phyloP scores from a whole-genome alignment of 2,113 vertebrate genomes.

The Tinamus guttatus region DNA sequence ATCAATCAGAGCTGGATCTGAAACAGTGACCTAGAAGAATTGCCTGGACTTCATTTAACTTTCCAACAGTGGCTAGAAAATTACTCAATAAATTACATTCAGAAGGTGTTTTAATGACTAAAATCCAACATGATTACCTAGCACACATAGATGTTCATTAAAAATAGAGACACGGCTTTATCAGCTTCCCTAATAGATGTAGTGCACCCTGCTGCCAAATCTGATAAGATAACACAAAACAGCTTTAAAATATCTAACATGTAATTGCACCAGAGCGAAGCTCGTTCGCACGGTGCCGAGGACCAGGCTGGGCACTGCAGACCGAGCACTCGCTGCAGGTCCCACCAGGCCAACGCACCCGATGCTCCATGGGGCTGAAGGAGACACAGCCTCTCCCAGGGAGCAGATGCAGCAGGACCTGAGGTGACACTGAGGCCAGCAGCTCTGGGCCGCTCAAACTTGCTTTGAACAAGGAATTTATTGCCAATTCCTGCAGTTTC shows the following conservation, averaged over 20 bases:
- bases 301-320: not conserved
- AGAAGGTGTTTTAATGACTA: not conserved
- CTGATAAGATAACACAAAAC: not conserved
- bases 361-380: not conserved
- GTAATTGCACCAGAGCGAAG: not conserved
- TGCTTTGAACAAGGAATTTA: not conserved
- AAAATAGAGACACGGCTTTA: not conserved
- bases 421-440: not conserved
- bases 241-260: not conserved
- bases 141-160: not conserved
- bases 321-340: not conserved
- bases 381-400: too few relatives aligned
- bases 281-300: not conserved
- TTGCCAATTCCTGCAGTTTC: too few relatives aligned
- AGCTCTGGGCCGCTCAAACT: too few relatives aligned
- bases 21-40: not conserved
- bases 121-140: not conserved
- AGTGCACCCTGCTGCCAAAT: not conserved
- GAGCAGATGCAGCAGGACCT: not conserved
- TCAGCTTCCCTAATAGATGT: not conserved
- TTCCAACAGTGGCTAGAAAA: not conserved
- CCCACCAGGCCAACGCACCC: not conserved
- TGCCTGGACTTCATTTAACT: not conserved
- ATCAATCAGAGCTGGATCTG: not conserved
- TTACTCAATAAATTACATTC: not conserved